A percentile compares a stretch with the other conserved stretches of the same genome.
Evolutionary conservation across 1,140 invertebrate species (phyloP).

Genomic region (Lordiphosa clarofinis): DNA sequence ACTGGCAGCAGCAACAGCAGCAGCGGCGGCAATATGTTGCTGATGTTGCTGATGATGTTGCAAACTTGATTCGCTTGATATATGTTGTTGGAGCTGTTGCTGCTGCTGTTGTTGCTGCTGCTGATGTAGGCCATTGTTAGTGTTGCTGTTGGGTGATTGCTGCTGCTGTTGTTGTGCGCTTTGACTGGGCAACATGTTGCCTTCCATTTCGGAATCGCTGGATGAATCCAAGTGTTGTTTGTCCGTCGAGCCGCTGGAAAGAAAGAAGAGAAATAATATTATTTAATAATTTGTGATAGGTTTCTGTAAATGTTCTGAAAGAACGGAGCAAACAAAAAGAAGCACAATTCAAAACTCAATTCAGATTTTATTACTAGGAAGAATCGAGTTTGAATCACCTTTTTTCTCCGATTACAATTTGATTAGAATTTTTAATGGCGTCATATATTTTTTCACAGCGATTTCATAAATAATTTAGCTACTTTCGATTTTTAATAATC

Average conservation of each 20-base stretch:
- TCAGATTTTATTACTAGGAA: too few relatives aligned
- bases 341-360: too few relatives aligned
- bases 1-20: slow-evolving; percentile 20
- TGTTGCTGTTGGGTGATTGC: slow-evolving; percentile 50
- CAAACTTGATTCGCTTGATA: slow-evolving; percentile 32
- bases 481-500: not conserved
- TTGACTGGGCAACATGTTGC: slow-evolving; percentile 65
- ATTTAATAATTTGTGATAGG: too few relatives aligned
- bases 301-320: too few relatives aligned
- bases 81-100: slow-evolving; percentile 54
- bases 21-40: slow-evolving; percentile 31
- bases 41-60: slow-evolving; percentile 63
- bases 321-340: too few relatives aligned
- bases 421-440: too few relatives aligned
- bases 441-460: too few relatives aligned
- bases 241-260: slow-evolving; percentile 75
- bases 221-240: slow-evolving; percentile 79
- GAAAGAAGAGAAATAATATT: not conserved
- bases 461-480: too few relatives aligned
- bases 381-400: too few relatives aligned
- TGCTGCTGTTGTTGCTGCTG: slow-evolving; percentile 46
- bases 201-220: slow-evolving; percentile 79
- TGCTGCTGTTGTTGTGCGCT: slow-evolving; percentile 62
- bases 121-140: slow-evolving; percentile 46
- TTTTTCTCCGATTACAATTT: too few relatives aligned